These are phyloP conservation scores for cattle (Bos taurus) DNA, from an alignment of 2,113 vertebrate genomes.

Conservation along the genomic window DNA sequence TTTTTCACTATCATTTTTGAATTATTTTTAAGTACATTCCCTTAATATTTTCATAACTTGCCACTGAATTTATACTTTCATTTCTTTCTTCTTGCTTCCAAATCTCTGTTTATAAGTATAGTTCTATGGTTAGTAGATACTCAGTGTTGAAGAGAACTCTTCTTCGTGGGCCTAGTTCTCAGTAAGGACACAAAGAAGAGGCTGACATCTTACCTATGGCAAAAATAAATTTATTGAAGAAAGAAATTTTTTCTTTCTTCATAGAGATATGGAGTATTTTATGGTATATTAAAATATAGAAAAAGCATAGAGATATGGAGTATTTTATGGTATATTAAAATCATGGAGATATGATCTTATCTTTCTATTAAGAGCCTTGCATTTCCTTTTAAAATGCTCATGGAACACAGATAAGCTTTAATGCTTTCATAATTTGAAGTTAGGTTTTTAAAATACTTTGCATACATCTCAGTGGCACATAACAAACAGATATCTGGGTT, in stretches of 20 bases:
- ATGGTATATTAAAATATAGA: neutral
- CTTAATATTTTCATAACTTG: neutral
- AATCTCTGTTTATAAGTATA: neutral
- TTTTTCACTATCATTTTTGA: neutral
- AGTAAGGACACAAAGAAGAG: neutral
- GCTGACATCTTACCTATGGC: neutral
- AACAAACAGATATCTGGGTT: neutral
- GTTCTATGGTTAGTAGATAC: neutral
- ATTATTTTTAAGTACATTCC: neutral
- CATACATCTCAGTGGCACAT: neutral
- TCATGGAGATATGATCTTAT: neutral
- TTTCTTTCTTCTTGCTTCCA: neutral
- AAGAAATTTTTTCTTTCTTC: neutral
- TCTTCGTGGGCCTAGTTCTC: neutral
- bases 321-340: neutral
- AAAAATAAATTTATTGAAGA: neutral
- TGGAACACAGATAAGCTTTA: neutral
- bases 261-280: neutral
- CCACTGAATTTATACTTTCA: neutral
- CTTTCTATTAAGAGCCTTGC: neutral
- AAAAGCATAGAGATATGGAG: neutral
- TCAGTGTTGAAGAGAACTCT: neutral
- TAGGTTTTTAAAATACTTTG: neutral
- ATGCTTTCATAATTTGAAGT: neutral
- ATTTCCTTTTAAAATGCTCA: neutral